phyloP scores from a whole-genome alignment of 1,140 invertebrate genomes.

The Atta cephalotes region DNA sequence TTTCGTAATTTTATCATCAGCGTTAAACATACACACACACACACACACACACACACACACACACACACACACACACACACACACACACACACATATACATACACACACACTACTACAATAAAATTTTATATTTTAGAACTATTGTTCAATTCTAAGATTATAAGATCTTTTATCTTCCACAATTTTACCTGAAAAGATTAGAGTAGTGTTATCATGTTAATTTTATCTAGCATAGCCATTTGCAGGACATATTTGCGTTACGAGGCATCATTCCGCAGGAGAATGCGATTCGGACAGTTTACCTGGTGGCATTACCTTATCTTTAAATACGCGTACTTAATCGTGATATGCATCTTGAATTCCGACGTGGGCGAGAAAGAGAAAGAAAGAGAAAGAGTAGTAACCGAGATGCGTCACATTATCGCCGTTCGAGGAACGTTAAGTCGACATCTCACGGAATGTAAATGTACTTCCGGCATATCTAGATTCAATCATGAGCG shows the following conservation, averaged over 20 bases:
- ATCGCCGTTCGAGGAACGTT: conserved; percentile 48
- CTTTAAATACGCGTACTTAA: conserved; percentile 43
- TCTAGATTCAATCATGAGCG: conserved; percentile 51
- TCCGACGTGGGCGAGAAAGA: neutral
- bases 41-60: too few relatives aligned
- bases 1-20: neutral
- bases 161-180: neutral
- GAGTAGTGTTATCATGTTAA: neutral
- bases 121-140: conserved; percentile 7
- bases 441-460: conserved; percentile 47
- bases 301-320: conserved; percentile 36
- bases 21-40: neutral
- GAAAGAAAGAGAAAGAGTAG: conserved; percentile 16
- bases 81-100: too few relatives aligned
- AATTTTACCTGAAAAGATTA: neutral
- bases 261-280: conserved; percentile 6
- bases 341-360: conserved; percentile 46
- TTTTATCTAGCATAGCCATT: conserved; percentile 19
- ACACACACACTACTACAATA: neutral
- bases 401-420: conserved; percentile 47
- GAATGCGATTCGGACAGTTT: conserved; percentile 35
- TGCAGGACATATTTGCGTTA: conserved; percentile 28
- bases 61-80: too few relatives aligned
- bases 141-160: neutral
- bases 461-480: conserved; percentile 57